These are phyloP conservation scores for Acrocyrtus sp. DNA, from an alignment of 2,888 invertebrate species.

Conservation along the genomic window DNA sequence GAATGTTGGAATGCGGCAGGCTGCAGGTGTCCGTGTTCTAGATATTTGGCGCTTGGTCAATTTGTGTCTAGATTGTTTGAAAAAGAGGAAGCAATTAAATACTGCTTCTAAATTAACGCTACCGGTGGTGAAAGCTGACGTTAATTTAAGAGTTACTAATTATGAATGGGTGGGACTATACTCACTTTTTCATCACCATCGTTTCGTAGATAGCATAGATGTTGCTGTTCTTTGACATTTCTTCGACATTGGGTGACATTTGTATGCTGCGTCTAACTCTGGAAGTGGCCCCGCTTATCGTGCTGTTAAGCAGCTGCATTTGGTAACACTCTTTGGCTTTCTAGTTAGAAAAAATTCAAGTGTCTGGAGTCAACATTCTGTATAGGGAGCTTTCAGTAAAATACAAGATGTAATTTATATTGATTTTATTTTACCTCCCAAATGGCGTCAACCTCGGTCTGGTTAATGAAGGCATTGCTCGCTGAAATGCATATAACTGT, in stretches of 20 bases:
- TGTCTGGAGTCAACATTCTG: too few species aligned
- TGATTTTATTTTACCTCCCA: constrained; percentile 23
- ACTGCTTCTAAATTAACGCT: too few species aligned
- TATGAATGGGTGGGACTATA: too few species aligned
- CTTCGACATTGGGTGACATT: constrained; percentile 28
- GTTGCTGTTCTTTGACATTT: constrained; percentile 35
- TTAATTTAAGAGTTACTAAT: too few species aligned
- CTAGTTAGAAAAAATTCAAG: too few species aligned
- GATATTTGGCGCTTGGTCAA: constrained; percentile 46
- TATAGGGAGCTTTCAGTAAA: too few species aligned
- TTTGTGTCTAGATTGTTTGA: constrained; percentile 39
- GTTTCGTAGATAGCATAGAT: constrained; percentile 30
- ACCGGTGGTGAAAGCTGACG: too few species aligned
- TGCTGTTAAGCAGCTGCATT: constrained; percentile 13
- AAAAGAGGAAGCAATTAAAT: too few species aligned
- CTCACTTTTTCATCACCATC: constrained; percentile 37
- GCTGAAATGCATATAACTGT: too few species aligned
- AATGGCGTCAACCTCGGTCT: constrained; percentile 15
- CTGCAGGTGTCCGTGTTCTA: constrained; percentile 37
- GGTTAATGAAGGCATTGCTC: too few species aligned
- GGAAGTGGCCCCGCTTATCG: constrained; percentile 25
- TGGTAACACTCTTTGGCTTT: constrained; percentile 20
- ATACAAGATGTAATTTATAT: too few species aligned
- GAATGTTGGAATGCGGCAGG: constrained; percentile 36
- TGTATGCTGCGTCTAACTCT: constrained; percentile 24